Evolutionary conservation across 2,113 vertebrate genomes (phyloP), one percentile per base, ranked within the genome.

Genomic region (Vulpes ferrilata): DNA sequence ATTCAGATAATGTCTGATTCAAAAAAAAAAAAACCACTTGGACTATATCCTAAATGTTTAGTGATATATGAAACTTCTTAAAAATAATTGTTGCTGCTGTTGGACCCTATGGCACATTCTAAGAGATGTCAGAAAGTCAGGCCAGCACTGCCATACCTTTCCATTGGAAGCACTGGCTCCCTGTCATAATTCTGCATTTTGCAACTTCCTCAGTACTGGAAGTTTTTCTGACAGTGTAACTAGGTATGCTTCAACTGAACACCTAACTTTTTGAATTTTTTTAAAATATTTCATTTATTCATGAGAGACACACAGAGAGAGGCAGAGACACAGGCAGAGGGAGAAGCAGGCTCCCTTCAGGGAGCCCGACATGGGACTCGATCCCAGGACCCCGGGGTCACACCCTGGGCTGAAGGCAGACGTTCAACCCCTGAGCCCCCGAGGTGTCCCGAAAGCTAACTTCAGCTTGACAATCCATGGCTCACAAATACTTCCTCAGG

Each of bases 1-100:
- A n/a, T 81, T 96, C 25, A 95, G 38, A 7, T 57, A 71, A 87
- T 25, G 48, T 64, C 64, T 96, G 64, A 95, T 93, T 95, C 30
- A 92, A 80, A 96, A 35, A 43, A 43, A 43, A 43, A 43, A 43
- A 43, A 35, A 93, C 83, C 43, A 93, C 27, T 51, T 51, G 17
- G 53, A 88, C 32, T 59, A 9, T 59, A 43, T 82, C 12, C 48
- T 69, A 82, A 53, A 67, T 88, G 13, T 60, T 32, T 19, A 73
- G 5, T 92, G 35, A 90, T 62, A 84, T 51, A 53, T 90, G 76
- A 94, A 96, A 69, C 53, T 22, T 97, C 20, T 90, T 88, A 60
- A 79, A 96, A 97, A 73, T 8, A 43, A 38, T 5, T 57, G 19
- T 59, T 79, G 51, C n/a, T 27, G 53, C 4, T 74, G 2, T 2